Conservation (phyloP, 2,113 vertebrate genomes). For the Oryzias celebensis region DNA sequence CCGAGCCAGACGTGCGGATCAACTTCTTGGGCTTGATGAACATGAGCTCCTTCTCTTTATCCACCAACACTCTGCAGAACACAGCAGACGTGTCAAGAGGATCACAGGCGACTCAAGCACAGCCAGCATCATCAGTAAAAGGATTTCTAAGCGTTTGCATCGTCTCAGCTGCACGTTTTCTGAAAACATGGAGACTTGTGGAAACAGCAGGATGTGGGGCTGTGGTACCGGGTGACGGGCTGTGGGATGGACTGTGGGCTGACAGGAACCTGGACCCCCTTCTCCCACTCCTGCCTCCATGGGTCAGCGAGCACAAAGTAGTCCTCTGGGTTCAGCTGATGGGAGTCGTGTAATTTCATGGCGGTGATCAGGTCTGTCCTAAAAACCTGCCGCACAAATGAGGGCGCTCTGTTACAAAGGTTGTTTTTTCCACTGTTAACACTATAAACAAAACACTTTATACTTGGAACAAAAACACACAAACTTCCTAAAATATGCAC, state of each 20-base stretch:
- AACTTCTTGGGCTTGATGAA: conserved; percentile 89
- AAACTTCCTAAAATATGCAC: too few species aligned
- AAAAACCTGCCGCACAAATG: conserved; percentile 84
- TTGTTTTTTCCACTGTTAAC: too few species aligned
- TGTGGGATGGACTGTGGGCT: conserved; percentile 91
- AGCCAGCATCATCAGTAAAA: too few species aligned
- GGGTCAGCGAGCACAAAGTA: conserved; percentile 93
- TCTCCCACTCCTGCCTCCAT: conserved; percentile 99
- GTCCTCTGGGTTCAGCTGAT: conserved; percentile 91
- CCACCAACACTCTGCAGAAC: conserved; percentile 76
- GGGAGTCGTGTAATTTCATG: conserved; percentile 97
- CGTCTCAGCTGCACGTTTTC: too few species aligned
- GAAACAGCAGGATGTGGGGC: background rate
- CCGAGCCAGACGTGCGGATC: conserved; percentile 83
- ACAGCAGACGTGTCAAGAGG: background rate
- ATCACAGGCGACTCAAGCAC: too few species aligned
- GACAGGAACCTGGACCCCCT: conserved; percentile 97
- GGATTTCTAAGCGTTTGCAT: too few species aligned
- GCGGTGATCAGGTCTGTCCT: conserved; percentile 98
- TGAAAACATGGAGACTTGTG: too few species aligned
- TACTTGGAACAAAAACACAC: too few species aligned
- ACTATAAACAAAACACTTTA: too few species aligned
- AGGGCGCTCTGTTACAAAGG: background rate
- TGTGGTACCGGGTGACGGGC: conserved; percentile 85
- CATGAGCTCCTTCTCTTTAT: conserved; percentile 81